Evolutionary conservation across 2,888 invertebrate genomes (phyloP), one percentile per base, ranked within the genome.

Genomic region (Agrochola lota): DNA sequence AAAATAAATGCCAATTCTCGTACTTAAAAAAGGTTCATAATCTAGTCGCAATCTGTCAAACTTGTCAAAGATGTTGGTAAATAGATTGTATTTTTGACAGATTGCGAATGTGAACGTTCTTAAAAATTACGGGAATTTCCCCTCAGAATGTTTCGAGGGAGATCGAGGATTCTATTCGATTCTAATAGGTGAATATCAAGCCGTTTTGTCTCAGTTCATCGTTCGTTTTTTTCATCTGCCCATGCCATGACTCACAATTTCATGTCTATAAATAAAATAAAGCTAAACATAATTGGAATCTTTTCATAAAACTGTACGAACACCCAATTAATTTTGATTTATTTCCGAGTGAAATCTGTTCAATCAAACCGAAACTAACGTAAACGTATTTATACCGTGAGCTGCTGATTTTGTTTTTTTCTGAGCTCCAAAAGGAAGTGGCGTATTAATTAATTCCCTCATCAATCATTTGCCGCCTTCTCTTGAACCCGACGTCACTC

Each of bases 401-500:
- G 84, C 87, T 85, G 87, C 88, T 91, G 89, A 91, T 90, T 91
- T 92, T 92, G 91, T 92, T 94, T 93, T 94, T 94, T 94, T 93
- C 91, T 90, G 79, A 85, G 90, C 90, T 87, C 90, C 87, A 91
- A 91, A 93, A 93, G 94, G 93, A 95, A 94, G 93, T 94, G 94
- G 93, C 92, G 93, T 94, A 95, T 94, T 95, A 95, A 95, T 94
- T 95, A 95, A 93, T 94, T 92, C 91, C 92, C 92, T 94, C 95
- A 95, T 95, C 94, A 95, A 95, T 95, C 95, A 95, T 94, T 84
- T 92, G 91, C 93, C 91, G 91, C 91, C 90, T 92, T 94, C 91
- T 92, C 91, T 91, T 86, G 92, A 92, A 92, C 91, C 91, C 92
- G 87, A 91, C 94, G 95, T 94, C 95, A 93, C 91, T 92, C 92